Conservation (phyloP, 1,140 invertebrate species). For the Zaprionus kolodkinae region DNA sequence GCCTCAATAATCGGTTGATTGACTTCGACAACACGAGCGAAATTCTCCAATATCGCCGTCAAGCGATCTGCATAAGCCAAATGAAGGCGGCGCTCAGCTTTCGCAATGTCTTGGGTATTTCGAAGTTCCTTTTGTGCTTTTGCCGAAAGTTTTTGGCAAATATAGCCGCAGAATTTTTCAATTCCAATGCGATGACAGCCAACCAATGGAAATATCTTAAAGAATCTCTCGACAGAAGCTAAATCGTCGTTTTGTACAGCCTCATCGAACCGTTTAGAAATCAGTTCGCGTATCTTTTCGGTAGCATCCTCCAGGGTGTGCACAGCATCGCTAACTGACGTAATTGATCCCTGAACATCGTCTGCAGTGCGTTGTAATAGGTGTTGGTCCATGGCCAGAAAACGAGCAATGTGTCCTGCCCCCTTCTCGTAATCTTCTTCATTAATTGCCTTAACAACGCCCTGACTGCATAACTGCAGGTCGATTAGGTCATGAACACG, state of each 20-base stretch:
- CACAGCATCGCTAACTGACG: slow-evolving; percentile 86
- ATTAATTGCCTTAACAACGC: slow-evolving; percentile 95
- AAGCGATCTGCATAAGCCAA: slow-evolving; percentile 93
- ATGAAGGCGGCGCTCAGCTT: slow-evolving; percentile 89
- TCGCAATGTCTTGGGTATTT: slow-evolving; percentile 86
- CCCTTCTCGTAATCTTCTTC: slow-evolving; percentile 96
- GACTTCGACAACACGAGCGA: slow-evolving; percentile 94
- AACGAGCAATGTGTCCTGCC: slow-evolving; percentile 97
- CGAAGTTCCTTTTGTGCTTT: slow-evolving; percentile 91
- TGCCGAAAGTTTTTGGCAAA: slow-evolving; percentile 92
- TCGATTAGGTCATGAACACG: slow-evolving; percentile 98
- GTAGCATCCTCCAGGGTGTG: slow-evolving; percentile 94
- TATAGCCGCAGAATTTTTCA: slow-evolving; percentile 95
- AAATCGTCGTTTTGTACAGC: slow-evolving; percentile 95
- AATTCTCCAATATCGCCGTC: slow-evolving; percentile 94
- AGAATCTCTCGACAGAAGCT: slow-evolving; percentile 98
- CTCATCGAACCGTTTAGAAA: slow-evolving; percentile 95
- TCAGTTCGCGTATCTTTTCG: slow-evolving; percentile 87
- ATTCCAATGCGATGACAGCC: slow-evolving; percentile 96
- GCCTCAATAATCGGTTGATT: slow-evolving; percentile 97
- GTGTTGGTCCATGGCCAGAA: slow-evolving; percentile 97
- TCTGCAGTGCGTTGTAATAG: slow-evolving; percentile 92
- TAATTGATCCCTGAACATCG: slow-evolving; percentile 87
- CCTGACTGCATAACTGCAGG: slow-evolving; percentile 97
- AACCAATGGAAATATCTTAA: slow-evolving; percentile 98